Conservation (phyloP, 2,888 invertebrate species). For the Cosmopolites sordidus region DNA sequence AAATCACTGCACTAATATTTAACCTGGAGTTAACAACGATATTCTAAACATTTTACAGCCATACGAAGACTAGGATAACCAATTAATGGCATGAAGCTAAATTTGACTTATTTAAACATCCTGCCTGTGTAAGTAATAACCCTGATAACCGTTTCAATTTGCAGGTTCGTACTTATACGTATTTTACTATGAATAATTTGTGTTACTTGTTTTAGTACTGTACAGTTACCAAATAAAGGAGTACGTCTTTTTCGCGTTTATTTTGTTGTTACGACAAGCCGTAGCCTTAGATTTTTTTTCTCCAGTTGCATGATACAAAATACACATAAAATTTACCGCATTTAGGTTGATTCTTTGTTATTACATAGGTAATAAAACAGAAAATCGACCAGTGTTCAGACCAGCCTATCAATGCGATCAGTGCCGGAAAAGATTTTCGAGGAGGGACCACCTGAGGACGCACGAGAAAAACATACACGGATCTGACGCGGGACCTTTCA, state of each 20-base stretch:
- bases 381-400: constrained; percentile 26
- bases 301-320: too few relatives aligned
- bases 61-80: constrained; percentile 25
- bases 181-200: neutral
- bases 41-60: constrained; percentile 29
- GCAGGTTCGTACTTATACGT: constrained; percentile 17
- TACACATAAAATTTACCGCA: too few relatives aligned
- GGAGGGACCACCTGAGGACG: constrained; percentile 48
- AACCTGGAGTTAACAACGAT: constrained; percentile 24
- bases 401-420: constrained; percentile 44
- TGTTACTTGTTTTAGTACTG: neutral
- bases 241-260: too few relatives aligned
- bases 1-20: constrained; percentile 22
- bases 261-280: too few relatives aligned
- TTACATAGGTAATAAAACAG: constrained; percentile 10
- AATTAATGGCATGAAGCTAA: constrained; percentile 24
- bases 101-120: constrained; percentile 14
- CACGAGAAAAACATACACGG: constrained; percentile 51
- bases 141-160: neutral
- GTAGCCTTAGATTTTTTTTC: too few relatives aligned
- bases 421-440: constrained; percentile 46
- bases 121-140: constrained; percentile 18
- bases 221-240: too few relatives aligned
- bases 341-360: neutral
- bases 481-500: constrained; percentile 49